phyloP scores from a whole-genome alignment of 2,888 invertebrate species.

The Xestia rhomboidea region DNA sequence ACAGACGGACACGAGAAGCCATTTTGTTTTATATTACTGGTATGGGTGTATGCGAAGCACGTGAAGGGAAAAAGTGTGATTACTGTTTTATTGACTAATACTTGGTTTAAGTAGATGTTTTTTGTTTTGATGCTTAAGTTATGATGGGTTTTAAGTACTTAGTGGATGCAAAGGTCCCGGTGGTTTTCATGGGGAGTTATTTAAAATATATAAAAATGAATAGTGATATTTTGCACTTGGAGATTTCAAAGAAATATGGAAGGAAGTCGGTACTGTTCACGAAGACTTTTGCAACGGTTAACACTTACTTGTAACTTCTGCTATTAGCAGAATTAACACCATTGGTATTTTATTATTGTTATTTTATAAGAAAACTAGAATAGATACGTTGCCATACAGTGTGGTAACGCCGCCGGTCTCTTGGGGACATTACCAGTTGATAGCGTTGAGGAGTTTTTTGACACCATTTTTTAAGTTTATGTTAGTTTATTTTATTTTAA shows the following conservation, averaged over 20 bases:
- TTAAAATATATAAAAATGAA: background rate
- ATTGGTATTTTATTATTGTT: background rate
- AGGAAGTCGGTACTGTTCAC: no score
- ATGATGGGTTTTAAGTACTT: conserved; percentile 32
- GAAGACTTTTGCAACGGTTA: background rate
- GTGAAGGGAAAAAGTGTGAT: conserved; percentile 61
- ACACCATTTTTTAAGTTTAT: no score
- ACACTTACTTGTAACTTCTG: background rate
- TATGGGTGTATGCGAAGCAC: conserved; percentile 35
- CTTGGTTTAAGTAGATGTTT: conserved; percentile 46
- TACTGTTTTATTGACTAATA: conserved; percentile 64
- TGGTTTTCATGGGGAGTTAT: background rate
- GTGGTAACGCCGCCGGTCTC: no score
- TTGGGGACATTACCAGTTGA: no score
- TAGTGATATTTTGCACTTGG: no score
- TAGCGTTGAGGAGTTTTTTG: no score
- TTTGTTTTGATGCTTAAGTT: conserved; percentile 57
- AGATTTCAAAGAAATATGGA: no score
- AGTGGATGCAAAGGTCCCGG: conserved; percentile 9
- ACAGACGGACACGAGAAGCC: background rate
- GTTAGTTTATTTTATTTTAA: no score
- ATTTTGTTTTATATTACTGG: background rate
- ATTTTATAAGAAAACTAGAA: background rate
- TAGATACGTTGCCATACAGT: no score
- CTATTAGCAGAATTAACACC: background rate